These are phyloP conservation scores for Biston betularia DNA, from an alignment of 2,888 invertebrate genomes.

Conservation along the genomic window DNA sequence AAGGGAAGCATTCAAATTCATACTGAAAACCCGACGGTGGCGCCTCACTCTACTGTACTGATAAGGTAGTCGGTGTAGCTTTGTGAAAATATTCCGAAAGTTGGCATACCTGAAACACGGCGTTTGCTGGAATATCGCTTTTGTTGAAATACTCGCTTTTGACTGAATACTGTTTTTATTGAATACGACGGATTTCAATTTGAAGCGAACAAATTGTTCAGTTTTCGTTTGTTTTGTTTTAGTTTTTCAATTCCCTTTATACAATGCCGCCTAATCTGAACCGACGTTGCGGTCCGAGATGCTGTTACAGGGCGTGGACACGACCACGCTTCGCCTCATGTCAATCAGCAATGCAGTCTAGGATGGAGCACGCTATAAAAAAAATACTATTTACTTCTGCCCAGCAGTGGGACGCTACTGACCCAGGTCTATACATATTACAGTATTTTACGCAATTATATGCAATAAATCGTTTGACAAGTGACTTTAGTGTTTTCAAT, in stretches of 20 bases:
- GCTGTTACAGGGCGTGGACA: too few species aligned
- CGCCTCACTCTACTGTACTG: not conserved
- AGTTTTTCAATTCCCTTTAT: conserved; percentile 3
- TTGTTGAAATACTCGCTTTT: conserved; percentile 24
- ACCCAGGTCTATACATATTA: too few species aligned
- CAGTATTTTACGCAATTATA: too few species aligned
- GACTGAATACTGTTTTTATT: conserved; percentile 25
- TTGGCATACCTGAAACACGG: conserved; percentile 24
- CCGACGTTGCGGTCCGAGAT: too few species aligned
- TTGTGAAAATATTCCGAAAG: conserved; percentile 30
- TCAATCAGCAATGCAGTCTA: too few species aligned
- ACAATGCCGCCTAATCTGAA: not conserved
- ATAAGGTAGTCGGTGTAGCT: not conserved
- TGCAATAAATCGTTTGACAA: too few species aligned
- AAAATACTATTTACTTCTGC: too few species aligned
- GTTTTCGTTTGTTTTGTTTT: conserved; percentile 15
- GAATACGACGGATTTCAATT: conserved; percentile 19
- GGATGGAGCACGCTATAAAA: too few species aligned
- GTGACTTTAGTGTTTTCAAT: too few species aligned
- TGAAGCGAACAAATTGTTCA: conserved; percentile 17
- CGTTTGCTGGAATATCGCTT: conserved; percentile 6
- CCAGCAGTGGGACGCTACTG: too few species aligned
- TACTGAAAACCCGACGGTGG: not conserved
- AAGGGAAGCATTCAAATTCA: not conserved
- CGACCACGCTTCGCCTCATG: too few species aligned